Percentiles rank a stretch among this genome's conserved stretches.
These are phyloP conservation scores for Idaea biselata DNA, from an alignment of 2,888 invertebrate genomes.

Conservation along the genomic window DNA sequence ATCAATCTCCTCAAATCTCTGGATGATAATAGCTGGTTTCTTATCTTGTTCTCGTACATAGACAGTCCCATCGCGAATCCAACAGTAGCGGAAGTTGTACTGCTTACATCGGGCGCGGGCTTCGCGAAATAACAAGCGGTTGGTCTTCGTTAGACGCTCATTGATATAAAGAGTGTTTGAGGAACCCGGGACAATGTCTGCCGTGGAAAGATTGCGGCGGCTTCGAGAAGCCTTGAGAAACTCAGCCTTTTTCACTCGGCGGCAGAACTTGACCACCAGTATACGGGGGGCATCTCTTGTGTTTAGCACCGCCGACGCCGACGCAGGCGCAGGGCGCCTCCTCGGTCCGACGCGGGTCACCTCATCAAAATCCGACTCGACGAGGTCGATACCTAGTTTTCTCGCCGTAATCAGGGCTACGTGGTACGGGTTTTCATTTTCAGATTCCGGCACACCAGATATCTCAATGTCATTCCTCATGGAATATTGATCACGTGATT, in stretches of 20 bases:
- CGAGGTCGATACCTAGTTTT: neutral
- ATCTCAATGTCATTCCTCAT: slow-evolving; percentile 2
- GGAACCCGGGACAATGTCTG: neutral
- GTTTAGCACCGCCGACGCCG: neutral
- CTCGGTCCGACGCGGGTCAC: neutral
- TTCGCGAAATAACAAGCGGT: slow-evolving; percentile 2
- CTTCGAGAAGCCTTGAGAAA: neutral
- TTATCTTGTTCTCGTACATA: neutral
- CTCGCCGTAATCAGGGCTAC: neutral
- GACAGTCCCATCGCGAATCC: neutral
- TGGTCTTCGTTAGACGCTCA: neutral
- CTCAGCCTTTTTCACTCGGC: neutral
- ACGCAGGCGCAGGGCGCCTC: too few species aligned
- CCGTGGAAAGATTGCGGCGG: neutral
- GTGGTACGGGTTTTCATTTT: neutral
- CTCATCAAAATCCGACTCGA: neutral
- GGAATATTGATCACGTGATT: neutral
- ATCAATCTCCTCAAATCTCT: too few species aligned
- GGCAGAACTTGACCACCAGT: neutral
- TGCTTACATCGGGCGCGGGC: neutral
- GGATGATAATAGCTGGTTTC: neutral
- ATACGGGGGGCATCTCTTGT: neutral
- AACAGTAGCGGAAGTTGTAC: neutral
- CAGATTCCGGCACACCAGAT: neutral
- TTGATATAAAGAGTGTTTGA: neutral